These are phyloP conservation scores for Fopius arisanus DNA, from an alignment of 1,140 invertebrate species.

Conservation along the genomic window DNA sequence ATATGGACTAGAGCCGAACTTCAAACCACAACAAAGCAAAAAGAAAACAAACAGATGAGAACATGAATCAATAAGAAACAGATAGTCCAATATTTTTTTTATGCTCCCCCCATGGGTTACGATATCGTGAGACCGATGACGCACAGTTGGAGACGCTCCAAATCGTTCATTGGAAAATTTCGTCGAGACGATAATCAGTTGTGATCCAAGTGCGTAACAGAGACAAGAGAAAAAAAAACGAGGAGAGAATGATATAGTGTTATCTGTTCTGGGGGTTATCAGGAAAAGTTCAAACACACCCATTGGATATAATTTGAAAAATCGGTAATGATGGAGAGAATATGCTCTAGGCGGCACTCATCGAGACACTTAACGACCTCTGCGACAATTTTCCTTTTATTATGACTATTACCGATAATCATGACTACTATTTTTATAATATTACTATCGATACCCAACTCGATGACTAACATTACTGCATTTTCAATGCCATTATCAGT, in stretches of 20 bases:
- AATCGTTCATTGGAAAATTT: slow-evolving; percentile 23
- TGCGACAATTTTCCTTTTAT: background rate
- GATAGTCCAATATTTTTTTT: too few species aligned
- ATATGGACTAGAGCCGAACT: too few species aligned
- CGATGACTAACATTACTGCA: slow-evolving; percentile 10
- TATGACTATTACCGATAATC: background rate
- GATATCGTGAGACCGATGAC: background rate
- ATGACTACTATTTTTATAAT: background rate
- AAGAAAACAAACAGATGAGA: too few species aligned
- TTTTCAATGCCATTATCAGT: slow-evolving; percentile 2
- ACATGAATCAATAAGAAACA: too few species aligned
- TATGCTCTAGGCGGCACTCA: too few species aligned
- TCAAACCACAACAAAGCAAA: too few species aligned
- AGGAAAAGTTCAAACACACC: background rate
- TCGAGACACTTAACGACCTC: too few species aligned
- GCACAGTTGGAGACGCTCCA: background rate
- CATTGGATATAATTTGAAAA: background rate
- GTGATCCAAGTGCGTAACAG: background rate
- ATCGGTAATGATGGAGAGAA: background rate
- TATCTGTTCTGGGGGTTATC: slow-evolving; percentile 19
- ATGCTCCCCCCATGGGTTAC: background rate
- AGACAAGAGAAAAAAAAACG: background rate
- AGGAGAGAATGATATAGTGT: background rate
- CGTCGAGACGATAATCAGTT: slow-evolving; percentile 14
- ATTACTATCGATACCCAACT: background rate